phyloP scores from a whole-genome alignment of 2,113 vertebrate species.

The Carettochelys insculpta region DNA sequence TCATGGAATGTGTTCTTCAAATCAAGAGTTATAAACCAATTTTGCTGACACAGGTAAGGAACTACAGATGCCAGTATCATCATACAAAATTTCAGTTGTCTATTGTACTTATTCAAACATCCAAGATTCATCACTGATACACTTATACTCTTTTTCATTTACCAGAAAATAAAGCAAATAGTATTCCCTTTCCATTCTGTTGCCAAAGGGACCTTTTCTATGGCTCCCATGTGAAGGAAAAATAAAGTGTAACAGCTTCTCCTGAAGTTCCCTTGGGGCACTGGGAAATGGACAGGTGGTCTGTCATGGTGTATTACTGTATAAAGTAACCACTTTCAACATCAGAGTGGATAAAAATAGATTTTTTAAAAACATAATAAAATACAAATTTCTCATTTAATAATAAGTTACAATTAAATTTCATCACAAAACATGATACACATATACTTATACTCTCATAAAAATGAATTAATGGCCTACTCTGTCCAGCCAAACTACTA shows the following conservation, averaged over 20 bases:
- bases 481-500: no score
- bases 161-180: not conserved
- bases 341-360: no score
- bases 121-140: not conserved
- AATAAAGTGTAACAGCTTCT: not conserved
- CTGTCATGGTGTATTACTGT: not conserved
- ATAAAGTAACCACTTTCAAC: not conserved
- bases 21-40: not conserved
- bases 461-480: no score
- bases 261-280: not conserved
- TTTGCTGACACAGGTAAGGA: not conserved
- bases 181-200: not conserved
- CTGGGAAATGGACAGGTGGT: not conserved
- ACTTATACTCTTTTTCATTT: not conserved
- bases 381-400: no score
- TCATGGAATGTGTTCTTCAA: not conserved
- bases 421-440: no score
- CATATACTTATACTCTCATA: no score
- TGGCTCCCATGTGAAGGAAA: not conserved
- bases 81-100: not conserved
- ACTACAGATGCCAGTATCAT: not conserved
- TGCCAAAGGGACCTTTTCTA: not conserved
- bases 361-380: no score
- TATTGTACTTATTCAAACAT: not conserved
- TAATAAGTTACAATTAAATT: no score